Evolutionary conservation across 2,888 invertebrate genomes (phyloP), one percentile per base, ranked within the genome.

Genomic region (Callyntrura guangdongensis): DNA sequence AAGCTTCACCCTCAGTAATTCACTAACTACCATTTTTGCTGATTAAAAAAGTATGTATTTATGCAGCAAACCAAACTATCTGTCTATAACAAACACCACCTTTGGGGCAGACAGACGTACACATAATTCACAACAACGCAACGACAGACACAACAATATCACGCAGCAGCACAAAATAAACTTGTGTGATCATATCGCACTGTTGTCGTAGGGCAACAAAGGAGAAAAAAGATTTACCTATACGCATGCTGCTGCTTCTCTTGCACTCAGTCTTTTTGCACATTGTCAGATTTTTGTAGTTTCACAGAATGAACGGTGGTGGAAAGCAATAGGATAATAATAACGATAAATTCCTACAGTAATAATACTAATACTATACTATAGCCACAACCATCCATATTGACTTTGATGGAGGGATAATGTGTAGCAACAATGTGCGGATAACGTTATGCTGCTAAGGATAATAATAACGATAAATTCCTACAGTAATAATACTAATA

Each of bases 141-240:
- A 53, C 47, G 14, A 22, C 20, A 77, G 20, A n/a, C 59, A 61
- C 82, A 81, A 59, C 0, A 82, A 59, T 22, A 45, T 20, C 59
- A 81, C 59, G 36, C 22, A 61, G 5, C 14, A n/a, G 9, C 61
- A 59, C 59, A 17, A 61, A 20, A 17, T 56, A 56, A 17, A 56
- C 56, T 56, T 69, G n/a, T 45, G 69, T 27, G 14, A 45, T 69
- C 27, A 45, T 69, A 45, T 36, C 36, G 20, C 36, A 69, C 27
- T 69, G 69, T 83, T 83, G 82, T 83, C 82, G 82, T 83, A 83
- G 82, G 82, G 20, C 82, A 83, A 83, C 82, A 83, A 83, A 83
- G 82, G 82, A 61, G 61, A 61, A 61, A n/a, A 53, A 53, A 53
- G 8, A n/a, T 22, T 61, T 61, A 61, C 59, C n/a, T 59, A 9